Evolutionary conservation across 2,113 vertebrate genomes (phyloP).

Genomic region (Rhynchopsitta pachyrhyncha): DNA sequence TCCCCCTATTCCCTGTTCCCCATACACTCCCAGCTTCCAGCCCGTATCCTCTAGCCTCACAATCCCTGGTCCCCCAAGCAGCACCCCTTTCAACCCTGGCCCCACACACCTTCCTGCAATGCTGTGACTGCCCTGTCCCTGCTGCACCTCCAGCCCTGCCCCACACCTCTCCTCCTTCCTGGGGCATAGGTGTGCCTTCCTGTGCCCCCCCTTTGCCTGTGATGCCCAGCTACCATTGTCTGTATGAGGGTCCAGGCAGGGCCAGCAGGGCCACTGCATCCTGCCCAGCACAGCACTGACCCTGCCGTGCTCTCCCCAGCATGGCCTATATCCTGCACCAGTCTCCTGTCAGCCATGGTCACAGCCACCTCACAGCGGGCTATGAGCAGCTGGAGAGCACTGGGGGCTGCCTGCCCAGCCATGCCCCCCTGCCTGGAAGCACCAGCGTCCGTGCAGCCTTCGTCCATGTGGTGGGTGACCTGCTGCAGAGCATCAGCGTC

Average conservation of each 20-base stretch:
- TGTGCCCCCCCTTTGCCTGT: neutral
- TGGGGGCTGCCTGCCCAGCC: conserved; percentile 42
- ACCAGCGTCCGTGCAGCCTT: conserved; percentile 94
- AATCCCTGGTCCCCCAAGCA: neutral
- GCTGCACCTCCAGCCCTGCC: neutral
- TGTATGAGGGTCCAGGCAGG: neutral
- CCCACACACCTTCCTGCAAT: neutral
- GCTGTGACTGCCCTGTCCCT: fast-evolving
- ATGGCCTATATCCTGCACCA: conserved; percentile 97
- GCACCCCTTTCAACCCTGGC: neutral
- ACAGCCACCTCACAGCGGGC: conserved; percentile 67
- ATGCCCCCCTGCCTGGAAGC: conserved; percentile 77
- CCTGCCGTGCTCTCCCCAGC: conserved; percentile 66
- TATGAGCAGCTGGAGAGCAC: conserved; percentile 86
- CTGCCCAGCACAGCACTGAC: neutral
- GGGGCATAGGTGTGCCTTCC: too few relatives aligned
- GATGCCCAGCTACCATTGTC: fast-evolving
- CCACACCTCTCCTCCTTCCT: neutral
- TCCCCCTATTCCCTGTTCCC: neutral
- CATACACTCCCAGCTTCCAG: neutral
- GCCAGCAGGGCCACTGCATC: fast-evolving
- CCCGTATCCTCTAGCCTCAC: fast-evolving
- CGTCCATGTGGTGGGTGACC: conserved; percentile 93
- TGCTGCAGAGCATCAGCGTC: conserved; percentile 94
- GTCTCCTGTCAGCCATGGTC: conserved; percentile 80